These are phyloP conservation scores for Echinometra lucunter DNA, from an alignment of 53 echinoderm and acorn worm genomes.

Conservation along the genomic window DNA sequence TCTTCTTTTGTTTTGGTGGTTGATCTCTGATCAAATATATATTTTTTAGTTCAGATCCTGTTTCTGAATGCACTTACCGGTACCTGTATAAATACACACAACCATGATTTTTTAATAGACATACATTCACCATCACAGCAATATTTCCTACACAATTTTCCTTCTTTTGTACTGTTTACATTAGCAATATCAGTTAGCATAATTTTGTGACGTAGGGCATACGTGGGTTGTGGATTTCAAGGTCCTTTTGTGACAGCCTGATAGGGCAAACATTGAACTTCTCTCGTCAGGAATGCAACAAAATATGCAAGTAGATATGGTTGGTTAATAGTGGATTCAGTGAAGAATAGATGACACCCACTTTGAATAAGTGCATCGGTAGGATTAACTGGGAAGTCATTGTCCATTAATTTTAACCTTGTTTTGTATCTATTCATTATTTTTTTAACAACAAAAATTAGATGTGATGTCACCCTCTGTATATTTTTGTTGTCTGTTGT, in stretches of 20 bases:
- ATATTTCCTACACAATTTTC: background rate
- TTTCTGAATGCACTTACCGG: too few species aligned
- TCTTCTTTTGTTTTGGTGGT: too few species aligned
- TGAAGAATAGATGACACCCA: background rate
- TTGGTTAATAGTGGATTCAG: constrained; percentile 17
- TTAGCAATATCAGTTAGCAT: constrained; percentile 36
- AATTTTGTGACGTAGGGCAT: background rate
- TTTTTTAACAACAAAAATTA: background rate
- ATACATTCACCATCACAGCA: background rate
- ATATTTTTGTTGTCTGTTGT: background rate
- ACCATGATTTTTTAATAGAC: background rate
- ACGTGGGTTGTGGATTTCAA: constrained; percentile 8
- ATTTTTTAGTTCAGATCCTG: too few species aligned
- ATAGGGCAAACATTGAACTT: background rate
- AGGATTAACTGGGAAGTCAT: background rate
- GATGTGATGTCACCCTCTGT: background rate
- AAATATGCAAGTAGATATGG: constrained; percentile 15
- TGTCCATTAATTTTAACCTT: background rate
- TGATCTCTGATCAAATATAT: too few species aligned
- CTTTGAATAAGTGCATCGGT: background rate
- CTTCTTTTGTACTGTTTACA: background rate
- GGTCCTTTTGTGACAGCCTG: background rate
- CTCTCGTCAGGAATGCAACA: background rate
- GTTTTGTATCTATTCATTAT: background rate
- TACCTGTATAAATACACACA: background rate